Conservation (phyloP, 2,888 invertebrate species). For the Glaucopsyche alexis region DNA sequence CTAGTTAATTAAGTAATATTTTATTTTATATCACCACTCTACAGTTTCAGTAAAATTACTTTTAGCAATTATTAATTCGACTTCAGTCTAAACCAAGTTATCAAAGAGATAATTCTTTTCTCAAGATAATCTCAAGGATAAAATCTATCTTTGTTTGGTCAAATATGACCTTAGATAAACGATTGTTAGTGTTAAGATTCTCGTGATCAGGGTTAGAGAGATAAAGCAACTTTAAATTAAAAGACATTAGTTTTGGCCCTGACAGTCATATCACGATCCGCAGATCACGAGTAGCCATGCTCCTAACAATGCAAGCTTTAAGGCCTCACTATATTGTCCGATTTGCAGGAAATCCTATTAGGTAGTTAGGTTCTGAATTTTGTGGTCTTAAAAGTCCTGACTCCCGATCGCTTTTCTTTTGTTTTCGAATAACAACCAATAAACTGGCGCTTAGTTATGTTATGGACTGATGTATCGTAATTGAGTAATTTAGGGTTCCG, state of each 20-base stretch:
- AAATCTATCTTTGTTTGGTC: neutral
- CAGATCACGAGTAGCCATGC: neutral
- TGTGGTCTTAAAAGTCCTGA: too few relatives aligned
- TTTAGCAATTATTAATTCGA: neutral
- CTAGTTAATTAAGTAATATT: too few relatives aligned
- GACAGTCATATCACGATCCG: conserved; percentile 6
- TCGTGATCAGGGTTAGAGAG: neutral
- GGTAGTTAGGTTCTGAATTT: too few relatives aligned
- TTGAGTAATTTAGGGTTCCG: too few relatives aligned
- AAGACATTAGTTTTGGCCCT: conserved; percentile 10
- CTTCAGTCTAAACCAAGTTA: neutral
- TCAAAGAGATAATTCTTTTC: neutral
- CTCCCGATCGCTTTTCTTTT: too few relatives aligned
- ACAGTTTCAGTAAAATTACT: too few relatives aligned
- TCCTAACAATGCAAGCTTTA: neutral
- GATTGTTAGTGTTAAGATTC: neutral
- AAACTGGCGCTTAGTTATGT: too few relatives aligned
- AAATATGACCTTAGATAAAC: neutral
- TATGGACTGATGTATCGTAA: too few relatives aligned
- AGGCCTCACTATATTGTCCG: too few relatives aligned
- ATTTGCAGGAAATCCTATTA: too few relatives aligned
- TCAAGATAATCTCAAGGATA: neutral
- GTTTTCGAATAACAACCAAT: too few relatives aligned
- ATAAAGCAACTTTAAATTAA: conserved; percentile 13
- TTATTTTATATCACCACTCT: too few relatives aligned